These are phyloP conservation scores for Gorsachius magnificus DNA, from an alignment of 2,797 vertebrate genomes.

Conservation along the genomic window DNA sequence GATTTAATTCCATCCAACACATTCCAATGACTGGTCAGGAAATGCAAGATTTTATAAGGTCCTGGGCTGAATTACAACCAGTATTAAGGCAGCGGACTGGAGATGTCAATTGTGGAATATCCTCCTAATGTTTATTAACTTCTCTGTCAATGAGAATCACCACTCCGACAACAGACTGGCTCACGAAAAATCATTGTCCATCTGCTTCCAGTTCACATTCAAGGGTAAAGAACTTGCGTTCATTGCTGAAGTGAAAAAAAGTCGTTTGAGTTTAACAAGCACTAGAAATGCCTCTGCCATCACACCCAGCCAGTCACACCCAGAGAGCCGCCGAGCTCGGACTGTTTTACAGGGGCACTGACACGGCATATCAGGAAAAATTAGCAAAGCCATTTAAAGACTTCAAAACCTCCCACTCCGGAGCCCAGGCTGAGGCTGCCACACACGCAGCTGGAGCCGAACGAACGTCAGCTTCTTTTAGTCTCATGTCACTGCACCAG, in stretches of 20 bases:
- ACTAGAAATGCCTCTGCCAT: neutral
- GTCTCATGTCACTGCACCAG: accelerated
- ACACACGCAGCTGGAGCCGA: accelerated
- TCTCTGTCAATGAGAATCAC: conserved; percentile 18
- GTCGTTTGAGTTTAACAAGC: neutral
- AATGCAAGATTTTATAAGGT: neutral
- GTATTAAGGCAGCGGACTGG: neutral
- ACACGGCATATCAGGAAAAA: neutral
- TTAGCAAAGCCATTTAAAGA: neutral
- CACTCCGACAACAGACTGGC: neutral
- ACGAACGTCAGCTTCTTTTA: neutral
- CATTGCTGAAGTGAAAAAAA: neutral
- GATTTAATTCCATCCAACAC: neutral
- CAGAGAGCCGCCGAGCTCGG: neutral
- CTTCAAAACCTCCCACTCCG: neutral
- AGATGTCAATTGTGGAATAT: conserved; percentile 25
- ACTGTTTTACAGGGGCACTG: neutral
- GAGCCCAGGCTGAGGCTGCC: neutral
- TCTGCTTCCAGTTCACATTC: conserved; percentile 3
- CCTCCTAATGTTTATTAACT: conserved; percentile 45
- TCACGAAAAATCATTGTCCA: conserved; percentile 6
- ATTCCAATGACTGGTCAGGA: neutral
- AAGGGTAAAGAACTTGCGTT: neutral
- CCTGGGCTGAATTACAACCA: conserved; percentile 24
- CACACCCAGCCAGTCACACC: neutral